A percentile compares a stretch with the other conserved stretches of the same genome.
These are phyloP conservation scores for Drosophila setifemur DNA, from an alignment of 1,140 invertebrate genomes.

Conservation along the genomic window DNA sequence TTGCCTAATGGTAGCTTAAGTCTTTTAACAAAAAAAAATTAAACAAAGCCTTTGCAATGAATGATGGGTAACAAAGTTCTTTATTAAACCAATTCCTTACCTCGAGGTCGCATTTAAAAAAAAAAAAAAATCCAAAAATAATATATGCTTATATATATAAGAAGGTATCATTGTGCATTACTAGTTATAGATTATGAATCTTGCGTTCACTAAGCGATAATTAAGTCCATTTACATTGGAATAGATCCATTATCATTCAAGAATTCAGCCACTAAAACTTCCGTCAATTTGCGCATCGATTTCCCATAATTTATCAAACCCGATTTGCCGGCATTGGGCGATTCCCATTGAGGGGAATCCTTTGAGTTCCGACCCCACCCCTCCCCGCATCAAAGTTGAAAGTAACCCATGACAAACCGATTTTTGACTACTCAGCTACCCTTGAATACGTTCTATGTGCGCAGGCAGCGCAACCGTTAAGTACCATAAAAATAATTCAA, in stretches of 20 bases:
- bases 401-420: slow-evolving; percentile 18
- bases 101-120: no score
- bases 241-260: neutral
- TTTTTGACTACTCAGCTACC: slow-evolving; percentile 37
- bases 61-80: no score
- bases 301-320: slow-evolving; percentile 32
- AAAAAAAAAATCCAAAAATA: no score
- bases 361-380: neutral
- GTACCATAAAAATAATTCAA: slow-evolving; percentile 82
- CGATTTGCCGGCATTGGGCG: slow-evolving; percentile 6
- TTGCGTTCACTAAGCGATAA: no score
- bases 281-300: slow-evolving; percentile 31
- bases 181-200: no score
- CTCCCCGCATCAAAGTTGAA: neutral
- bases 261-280: neutral
- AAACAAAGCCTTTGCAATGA: no score
- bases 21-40: no score
- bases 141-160: no score
- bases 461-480: slow-evolving; percentile 58
- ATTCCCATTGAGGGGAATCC: neutral
- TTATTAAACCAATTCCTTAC: no score
- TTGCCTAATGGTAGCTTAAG: no score
- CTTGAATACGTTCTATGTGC: slow-evolving; percentile 1
- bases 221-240: no score
- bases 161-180: no score